These are phyloP conservation scores for Stegana nigrithorax DNA, from an alignment of 2,888 invertebrate genomes.

Conservation along the genomic window DNA sequence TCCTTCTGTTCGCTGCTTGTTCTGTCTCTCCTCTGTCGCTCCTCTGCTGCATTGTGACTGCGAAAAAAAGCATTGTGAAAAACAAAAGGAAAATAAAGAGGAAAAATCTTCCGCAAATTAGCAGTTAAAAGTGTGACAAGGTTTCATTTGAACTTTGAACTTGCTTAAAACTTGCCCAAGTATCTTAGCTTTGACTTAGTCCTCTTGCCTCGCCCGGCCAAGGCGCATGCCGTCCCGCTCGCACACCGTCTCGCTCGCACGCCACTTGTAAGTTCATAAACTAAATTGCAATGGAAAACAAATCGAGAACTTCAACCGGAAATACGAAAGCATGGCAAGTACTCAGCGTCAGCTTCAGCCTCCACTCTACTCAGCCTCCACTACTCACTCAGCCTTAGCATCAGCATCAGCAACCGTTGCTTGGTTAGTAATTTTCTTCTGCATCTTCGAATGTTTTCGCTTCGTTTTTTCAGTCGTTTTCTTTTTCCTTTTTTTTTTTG, in stretches of 20 bases:
- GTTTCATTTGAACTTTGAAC: conserved; percentile 41
- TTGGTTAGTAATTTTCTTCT: too few relatives aligned
- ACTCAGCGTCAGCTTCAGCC: too few relatives aligned
- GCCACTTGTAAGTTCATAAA: neutral
- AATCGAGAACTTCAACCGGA: conserved; percentile 8
- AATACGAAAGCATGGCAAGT: neutral
- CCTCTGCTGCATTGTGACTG: neutral
- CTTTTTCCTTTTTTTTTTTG: neutral
- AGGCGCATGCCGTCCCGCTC: neutral
- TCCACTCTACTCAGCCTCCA: too few relatives aligned
- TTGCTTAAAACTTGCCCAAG: conserved; percentile 17
- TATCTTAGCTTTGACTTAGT: neutral
- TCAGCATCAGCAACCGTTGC: too few relatives aligned
- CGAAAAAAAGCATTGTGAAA: conserved; percentile 10
- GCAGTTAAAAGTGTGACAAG: conserved; percentile 35
- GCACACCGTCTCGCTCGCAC: too few relatives aligned
- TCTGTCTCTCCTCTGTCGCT: conserved; percentile 33
- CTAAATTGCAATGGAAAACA: conserved; percentile 2
- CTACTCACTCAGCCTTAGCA: too few relatives aligned
- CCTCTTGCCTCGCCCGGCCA: neutral
- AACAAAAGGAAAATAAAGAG: conserved; percentile 37
- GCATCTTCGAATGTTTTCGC: too few relatives aligned
- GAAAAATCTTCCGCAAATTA: conserved; percentile 31
- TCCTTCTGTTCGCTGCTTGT: too few relatives aligned
- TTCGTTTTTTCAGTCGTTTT: neutral